phyloP scores from a whole-genome alignment of 1,140 invertebrate species.

The Planococcus citri region DNA sequence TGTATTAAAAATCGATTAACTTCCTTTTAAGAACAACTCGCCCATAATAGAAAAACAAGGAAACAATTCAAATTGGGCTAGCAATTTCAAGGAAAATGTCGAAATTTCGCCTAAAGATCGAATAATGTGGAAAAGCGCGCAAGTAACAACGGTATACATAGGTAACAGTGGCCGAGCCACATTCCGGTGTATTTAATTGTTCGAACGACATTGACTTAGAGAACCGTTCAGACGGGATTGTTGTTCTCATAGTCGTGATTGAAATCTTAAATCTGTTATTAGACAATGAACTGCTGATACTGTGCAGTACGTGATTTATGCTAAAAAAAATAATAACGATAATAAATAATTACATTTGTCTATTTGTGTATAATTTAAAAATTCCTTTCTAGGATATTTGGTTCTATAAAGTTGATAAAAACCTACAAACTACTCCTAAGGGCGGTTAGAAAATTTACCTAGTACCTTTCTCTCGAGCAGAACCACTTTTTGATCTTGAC shows the following conservation, averaged over 20 bases:
- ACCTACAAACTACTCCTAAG: not conserved
- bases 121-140: not conserved
- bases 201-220: not conserved
- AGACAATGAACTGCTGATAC: not conserved
- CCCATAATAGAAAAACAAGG: no score
- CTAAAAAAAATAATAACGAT: not conserved
- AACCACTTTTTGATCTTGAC: not conserved
- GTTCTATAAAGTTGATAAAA: not conserved
- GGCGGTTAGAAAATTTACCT: not conserved
- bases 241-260: slow-evolving; percentile 1
- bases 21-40: no score
- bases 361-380: not conserved
- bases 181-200: not conserved
- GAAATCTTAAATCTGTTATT: not conserved
- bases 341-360: no score
- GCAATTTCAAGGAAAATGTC: not conserved
- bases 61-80: no score
- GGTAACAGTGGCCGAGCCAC: not conserved
- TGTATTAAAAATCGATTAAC: no score
- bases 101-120: slow-evolving; percentile 2
- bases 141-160: no score
- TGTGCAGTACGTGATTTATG: not conserved
- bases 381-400: not conserved
- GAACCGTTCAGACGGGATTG: not conserved
- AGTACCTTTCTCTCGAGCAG: not conserved